Evolutionary conservation across 2,797 vertebrate species (phyloP), one percentile per base, ranked within the genome.

Genomic region (Sphenopsis melanotis): DNA sequence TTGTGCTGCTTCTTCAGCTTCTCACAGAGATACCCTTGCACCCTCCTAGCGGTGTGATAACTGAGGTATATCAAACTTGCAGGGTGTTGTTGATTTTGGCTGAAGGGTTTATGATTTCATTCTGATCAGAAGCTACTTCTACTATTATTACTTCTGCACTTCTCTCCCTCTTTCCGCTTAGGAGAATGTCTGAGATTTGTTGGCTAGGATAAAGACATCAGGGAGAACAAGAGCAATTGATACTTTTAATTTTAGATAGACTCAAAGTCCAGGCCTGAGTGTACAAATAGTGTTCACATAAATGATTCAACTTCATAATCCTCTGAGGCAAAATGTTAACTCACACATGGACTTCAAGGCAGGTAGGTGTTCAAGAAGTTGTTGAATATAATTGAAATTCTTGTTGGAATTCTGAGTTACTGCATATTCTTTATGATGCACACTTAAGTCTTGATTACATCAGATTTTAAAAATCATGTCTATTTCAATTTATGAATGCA

Each of bases 1-100:
- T 98, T 97, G 83, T 97, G 88, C 95, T 95, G 97, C 96, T 96
- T 94, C 86, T 97, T 97, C 95, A 97, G 84, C 74, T 92, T 76
- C 49, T 96, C 96, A 97, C 95, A 91, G 77, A 97, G 89, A 80
- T 94, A 37, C 74, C 74, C 82, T 83, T 92, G 82, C 80, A 84
- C 75, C 72, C 76, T 95, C 88, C 77, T 96, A 41, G 80, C 95
- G 79, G 50, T 84, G 27, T 94, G 95, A 95, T 98, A 97, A 94
- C 84, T 94, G 93, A 59, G 70, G 95, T 95, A 94, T 94, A 83
- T 77, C 76, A 92, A 91, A 36, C 90, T 93, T 93, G 52, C 92
- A 66, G 88, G 37, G 87, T 96, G 52, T 89, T 94, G 89, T 87
- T 95, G 96, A 91, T 90, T 92, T 72, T 86, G 74, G n/a, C 63